Percentiles rank a stretch among this genome's conserved stretches.
These are phyloP conservation scores for Hemiscyllium ocellatum DNA, from an alignment of 2,113 vertebrate genomes.

Conservation along the genomic window DNA sequence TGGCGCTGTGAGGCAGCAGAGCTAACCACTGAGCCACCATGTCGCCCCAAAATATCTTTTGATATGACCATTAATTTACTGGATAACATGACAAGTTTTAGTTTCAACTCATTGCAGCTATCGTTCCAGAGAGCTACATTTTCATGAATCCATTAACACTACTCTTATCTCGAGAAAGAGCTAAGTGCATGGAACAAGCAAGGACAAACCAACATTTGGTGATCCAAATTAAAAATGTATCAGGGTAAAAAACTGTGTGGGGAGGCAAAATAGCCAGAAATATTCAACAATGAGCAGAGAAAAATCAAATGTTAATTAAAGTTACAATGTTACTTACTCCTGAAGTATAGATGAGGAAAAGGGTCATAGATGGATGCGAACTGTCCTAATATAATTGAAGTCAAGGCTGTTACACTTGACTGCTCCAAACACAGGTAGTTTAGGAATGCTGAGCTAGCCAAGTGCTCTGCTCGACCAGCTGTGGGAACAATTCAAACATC, in stretches of 20 bases:
- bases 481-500: not conserved
- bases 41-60: not conserved
- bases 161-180: no score
- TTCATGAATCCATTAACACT: not conserved
- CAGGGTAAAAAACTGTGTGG: not conserved
- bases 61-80: not conserved
- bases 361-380: not conserved
- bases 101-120: not conserved
- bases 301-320: not conserved
- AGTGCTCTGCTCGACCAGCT: not conserved
- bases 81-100: not conserved
- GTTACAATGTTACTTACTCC: not conserved
- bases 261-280: not conserved
- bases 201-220: not conserved
- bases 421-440: not conserved
- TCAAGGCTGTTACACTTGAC: not conserved
- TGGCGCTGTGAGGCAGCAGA: no score
- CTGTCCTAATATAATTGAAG: not conserved
- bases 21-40: no score
- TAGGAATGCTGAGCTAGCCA: not conserved
- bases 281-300: not conserved
- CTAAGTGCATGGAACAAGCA: not conserved
- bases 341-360: not conserved
- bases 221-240: not conserved
- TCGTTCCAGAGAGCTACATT: not conserved